Evolutionary conservation across 2,888 invertebrate species (phyloP), one percentile per base, ranked within the genome.

Genomic region (Boloria selene): DNA sequence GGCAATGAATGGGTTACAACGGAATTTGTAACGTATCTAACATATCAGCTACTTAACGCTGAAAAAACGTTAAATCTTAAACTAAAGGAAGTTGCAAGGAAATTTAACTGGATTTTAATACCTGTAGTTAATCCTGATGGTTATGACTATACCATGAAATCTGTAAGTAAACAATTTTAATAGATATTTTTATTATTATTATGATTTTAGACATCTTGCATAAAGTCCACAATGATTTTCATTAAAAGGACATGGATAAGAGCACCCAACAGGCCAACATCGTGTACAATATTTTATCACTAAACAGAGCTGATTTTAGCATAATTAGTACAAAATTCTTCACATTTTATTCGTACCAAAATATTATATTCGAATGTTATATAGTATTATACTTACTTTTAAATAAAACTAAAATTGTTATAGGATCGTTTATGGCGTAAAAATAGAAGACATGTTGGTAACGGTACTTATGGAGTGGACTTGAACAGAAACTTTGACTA

Each of bases 121-220:
- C 96, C 96, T 0, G 85, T 95, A 5, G 83, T 93, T 18, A 96
- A 96, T 83, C 96, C 96, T 6, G 96, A 97, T 79, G 96, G 96
- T 4, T 96, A 93, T 77, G 94, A 90, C 13, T 94, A 80, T 54
- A 79, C 76, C 14, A 76, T 80, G 59, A 79, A 72, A 66, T 54
- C 14, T 65, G 81, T 79, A 72, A 77, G 76, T 70, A 49, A 6
- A 47, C 7, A 13, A 54, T 18, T 22, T 56, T 2, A 31, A n/a
- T n/a, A n/a, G n/a, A n/a, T n/a, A n/a, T n/a, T n/a, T n/a, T n/a
- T n/a, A n/a, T n/a, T n/a, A n/a, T n/a, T n/a, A n/a, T n/a, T n/a
- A n/a, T n/a, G n/a, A n/a, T n/a, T n/a, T n/a, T n/a, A n/a, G n/a
- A n/a, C n/a, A n/a, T n/a, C n/a, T n/a, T n/a, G n/a, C n/a, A n/a